Evolutionary conservation across 2,797 vertebrate genomes (phyloP).

Genomic region (Botia kubotai): DNA sequence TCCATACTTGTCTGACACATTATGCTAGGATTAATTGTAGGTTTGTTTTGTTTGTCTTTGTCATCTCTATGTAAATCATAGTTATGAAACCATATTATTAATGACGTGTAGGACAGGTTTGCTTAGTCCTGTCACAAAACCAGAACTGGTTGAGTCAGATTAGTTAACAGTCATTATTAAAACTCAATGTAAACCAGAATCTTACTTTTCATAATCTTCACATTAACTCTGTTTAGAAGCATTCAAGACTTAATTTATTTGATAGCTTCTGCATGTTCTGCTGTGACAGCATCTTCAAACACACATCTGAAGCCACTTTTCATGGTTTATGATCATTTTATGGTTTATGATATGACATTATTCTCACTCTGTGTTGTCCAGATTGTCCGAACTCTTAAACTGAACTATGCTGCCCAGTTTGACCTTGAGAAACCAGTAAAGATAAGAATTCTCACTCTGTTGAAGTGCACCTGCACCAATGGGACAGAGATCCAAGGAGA

Average conservation of each 20-base stretch:
- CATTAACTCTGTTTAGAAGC: not conserved
- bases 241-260: not conserved
- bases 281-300: not conserved
- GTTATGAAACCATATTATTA: too few species aligned
- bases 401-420: constrained; percentile 71
- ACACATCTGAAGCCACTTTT: not conserved
- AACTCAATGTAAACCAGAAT: too few species aligned
- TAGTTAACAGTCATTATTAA: too few species aligned
- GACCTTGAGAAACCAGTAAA: constrained; percentile 72
- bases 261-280: not conserved
- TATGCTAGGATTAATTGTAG: too few species aligned
- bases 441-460: constrained; percentile 72
- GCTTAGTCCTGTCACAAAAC: too few species aligned
- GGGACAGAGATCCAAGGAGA: constrained; percentile 63
- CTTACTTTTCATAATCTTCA: too few species aligned
- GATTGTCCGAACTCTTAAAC: constrained; percentile 66
- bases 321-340: not conserved
- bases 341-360: not conserved
- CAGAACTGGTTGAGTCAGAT: too few species aligned
- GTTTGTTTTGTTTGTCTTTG: too few species aligned
- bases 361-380: constrained; percentile 53
- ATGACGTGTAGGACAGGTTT: too few species aligned
- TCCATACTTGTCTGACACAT: too few species aligned
- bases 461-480: constrained; percentile 71
- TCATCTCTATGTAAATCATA: too few species aligned